A percentile compares a stretch with the other conserved stretches of the same genome.
These are phyloP conservation scores for Palythoa caribaeorum DNA, from an alignment of 92 coral and sea anemone genomes.

Conservation along the genomic window DNA sequence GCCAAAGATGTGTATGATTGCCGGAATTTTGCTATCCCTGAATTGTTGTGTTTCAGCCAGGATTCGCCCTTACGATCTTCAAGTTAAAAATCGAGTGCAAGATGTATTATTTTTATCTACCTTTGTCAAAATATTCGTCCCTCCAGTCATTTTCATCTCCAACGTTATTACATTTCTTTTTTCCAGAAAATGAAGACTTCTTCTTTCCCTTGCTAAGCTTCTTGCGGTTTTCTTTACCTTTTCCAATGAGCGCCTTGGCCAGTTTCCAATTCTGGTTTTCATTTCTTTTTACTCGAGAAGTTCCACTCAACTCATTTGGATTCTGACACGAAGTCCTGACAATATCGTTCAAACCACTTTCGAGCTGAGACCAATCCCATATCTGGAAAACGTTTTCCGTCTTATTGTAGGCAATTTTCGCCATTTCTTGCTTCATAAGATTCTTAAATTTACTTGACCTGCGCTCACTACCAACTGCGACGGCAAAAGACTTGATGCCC, in stretches of 20 bases:
- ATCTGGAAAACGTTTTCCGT: constrained; percentile 17
- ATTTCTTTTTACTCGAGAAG: neutral
- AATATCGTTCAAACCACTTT: constrained; percentile 10
- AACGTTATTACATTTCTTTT: no score
- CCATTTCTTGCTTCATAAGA: neutral
- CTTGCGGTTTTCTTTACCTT: neutral
- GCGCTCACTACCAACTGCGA: neutral
- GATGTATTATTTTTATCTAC: no score
- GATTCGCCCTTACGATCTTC: no score
- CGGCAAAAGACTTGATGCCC: neutral
- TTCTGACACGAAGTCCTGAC: neutral
- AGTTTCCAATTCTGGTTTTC: neutral
- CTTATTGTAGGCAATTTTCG: constrained; percentile 6
- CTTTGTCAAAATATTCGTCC: no score
- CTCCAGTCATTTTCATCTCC: no score
- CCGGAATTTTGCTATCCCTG: no score
- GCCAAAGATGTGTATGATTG: no score
- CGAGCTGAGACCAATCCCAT: constrained; percentile 26
- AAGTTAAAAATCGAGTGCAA: no score
- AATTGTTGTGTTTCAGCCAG: no score
- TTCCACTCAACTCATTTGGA: neutral
- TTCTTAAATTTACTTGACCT: neutral
- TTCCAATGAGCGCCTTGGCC: neutral
- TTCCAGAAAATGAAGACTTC: no score
- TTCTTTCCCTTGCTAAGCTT: neutral